Conservation (phyloP, 2,113 vertebrate species). For the Arothron firmamentum region DNA sequence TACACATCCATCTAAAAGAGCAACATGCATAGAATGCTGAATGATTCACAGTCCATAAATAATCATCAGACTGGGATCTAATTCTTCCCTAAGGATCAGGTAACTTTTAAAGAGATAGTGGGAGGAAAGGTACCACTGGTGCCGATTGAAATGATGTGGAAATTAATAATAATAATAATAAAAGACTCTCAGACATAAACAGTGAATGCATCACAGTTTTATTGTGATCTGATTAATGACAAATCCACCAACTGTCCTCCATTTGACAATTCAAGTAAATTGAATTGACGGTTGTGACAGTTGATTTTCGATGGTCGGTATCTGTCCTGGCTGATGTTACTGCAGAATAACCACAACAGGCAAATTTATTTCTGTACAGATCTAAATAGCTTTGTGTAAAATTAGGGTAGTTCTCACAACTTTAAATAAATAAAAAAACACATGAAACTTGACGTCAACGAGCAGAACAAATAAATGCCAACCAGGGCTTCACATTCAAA, state of each 20-base stretch:
- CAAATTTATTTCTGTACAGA: slow-evolving; percentile 25
- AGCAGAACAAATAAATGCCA: slow-evolving; percentile 46
- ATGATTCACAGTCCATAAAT: too few species aligned
- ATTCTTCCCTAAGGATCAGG: slow-evolving; percentile 38
- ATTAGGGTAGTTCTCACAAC: slow-evolving; percentile 20
- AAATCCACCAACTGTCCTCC: slow-evolving; percentile 37
- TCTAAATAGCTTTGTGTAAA: slow-evolving; percentile 43
- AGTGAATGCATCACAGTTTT: slow-evolving; percentile 24
- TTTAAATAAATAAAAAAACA: slow-evolving; percentile 65
- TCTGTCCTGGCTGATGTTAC: slow-evolving; percentile 27
- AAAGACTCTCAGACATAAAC: too few species aligned
- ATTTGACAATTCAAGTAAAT: slow-evolving; percentile 65
- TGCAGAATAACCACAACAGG: slow-evolving; percentile 37
- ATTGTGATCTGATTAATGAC: slow-evolving; percentile 49
- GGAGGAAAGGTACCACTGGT: slow-evolving; percentile 16
- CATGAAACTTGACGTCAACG: slow-evolving; percentile 37
- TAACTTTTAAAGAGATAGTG: slow-evolving; percentile 38
- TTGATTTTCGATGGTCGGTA: slow-evolving; percentile 11
- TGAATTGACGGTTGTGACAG: slow-evolving; percentile 42
- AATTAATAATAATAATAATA: too few species aligned
- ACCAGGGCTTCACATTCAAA: slow-evolving; percentile 74
- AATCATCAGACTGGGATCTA: too few species aligned
- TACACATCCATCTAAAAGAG: too few species aligned
- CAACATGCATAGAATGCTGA: too few species aligned
- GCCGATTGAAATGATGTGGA: too few species aligned